Conservation (phyloP, 1,140 invertebrate species). For the Caenorhabditis latens region DNA sequence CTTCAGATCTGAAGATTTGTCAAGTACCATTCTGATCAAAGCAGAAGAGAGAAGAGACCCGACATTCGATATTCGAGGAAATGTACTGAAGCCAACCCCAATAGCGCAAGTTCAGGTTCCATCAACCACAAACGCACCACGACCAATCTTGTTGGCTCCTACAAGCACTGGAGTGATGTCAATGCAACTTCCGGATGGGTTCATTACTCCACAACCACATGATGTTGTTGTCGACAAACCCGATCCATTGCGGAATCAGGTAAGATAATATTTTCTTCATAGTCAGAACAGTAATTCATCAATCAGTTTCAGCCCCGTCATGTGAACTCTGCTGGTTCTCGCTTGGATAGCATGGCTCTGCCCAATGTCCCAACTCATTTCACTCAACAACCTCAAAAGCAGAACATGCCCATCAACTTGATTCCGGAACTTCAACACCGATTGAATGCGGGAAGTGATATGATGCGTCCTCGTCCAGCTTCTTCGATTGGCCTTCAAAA, state of each 20-base stretch:
- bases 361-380: background rate
- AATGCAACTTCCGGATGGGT: background rate
- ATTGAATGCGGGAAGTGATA: background rate
- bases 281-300: background rate
- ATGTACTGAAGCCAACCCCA: conserved; percentile 10
- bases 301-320: background rate
- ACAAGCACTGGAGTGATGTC: background rate
- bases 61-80: conserved; percentile 42
- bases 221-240: background rate
- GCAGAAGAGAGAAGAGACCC: background rate
- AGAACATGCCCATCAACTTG: background rate
- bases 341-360: background rate
- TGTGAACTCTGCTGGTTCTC: background rate
- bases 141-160: conserved; percentile 1
- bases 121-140: background rate
- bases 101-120: background rate
- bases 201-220: background rate
- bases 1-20: background rate
- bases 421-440: conserved; percentile 14
- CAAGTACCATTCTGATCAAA: background rate
- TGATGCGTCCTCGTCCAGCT: conserved; percentile 19
- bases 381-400: background rate
- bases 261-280: background rate
- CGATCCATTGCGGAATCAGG: background rate
- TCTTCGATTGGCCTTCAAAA: conserved; percentile 18